Conservation (phyloP, 1,140 invertebrate genomes). For the Neelides sp. region DNA sequence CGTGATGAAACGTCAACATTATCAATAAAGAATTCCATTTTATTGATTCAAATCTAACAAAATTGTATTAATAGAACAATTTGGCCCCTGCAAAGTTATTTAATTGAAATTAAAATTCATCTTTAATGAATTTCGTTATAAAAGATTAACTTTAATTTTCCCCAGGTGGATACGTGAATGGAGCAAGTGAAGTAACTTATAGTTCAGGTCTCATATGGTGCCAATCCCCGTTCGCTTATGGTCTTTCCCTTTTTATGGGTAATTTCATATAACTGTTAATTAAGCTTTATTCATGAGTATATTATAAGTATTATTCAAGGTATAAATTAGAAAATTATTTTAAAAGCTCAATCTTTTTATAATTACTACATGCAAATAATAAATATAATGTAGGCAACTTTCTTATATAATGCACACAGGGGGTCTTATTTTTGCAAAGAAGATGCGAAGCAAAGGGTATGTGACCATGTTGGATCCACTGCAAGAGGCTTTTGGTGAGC, state of each 20-base stretch:
- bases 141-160: too few relatives aligned
- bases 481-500: constrained; percentile 84
- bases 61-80: too few relatives aligned
- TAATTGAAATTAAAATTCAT: too few relatives aligned
- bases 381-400: too few relatives aligned
- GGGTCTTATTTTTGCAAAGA: constrained; percentile 93
- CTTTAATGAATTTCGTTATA: too few relatives aligned
- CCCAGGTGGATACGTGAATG: constrained; percentile 99
- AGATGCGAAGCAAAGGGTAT: constrained; percentile 93
- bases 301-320: too few relatives aligned
- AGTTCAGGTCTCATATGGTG: constrained; percentile 84
- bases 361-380: too few relatives aligned
- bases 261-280: constrained; percentile 32
- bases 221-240: constrained; percentile 94
- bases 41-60: too few relatives aligned
- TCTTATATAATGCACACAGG: too few relatives aligned
- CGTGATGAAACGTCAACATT: too few relatives aligned
- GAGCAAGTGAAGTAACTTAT: constrained; percentile 91
- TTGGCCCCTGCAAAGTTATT: too few relatives aligned
- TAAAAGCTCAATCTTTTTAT: constrained; percentile 14
- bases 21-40: too few relatives aligned
- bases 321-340: not conserved
- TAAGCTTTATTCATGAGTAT: not conserved
- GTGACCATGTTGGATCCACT: constrained; percentile 98
- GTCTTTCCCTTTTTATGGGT: constrained; percentile 84